These are phyloP conservation scores for Epizoanthus rinbou DNA, from an alignment of 92 coral and sea anemone genomes.

Conservation along the genomic window DNA sequence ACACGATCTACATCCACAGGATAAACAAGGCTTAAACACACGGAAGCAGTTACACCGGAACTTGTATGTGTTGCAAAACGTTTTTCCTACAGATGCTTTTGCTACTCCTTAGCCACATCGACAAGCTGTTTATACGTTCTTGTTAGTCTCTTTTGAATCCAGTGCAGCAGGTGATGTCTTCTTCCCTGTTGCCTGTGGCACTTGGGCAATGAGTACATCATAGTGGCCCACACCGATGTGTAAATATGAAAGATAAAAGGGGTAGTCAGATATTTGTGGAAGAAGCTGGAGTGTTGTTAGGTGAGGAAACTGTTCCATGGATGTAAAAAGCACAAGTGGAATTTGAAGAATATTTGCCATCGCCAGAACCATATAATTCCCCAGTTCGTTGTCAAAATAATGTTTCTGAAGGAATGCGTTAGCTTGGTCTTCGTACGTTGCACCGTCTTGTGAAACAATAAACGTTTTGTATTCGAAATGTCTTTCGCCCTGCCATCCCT, in stretches of 20 bases:
- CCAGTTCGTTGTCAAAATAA: conserved; percentile 34
- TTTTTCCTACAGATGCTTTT: conserved; percentile 26
- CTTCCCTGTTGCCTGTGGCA: background rate
- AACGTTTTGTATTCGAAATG: conserved; percentile 28
- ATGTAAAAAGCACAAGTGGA: conserved; percentile 45
- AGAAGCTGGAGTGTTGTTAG: conserved; percentile 41
- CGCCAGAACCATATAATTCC: conserved; percentile 40
- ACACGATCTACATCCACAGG: conserved; percentile 46
- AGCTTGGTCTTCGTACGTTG: conserved; percentile 41
- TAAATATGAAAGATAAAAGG: conserved; percentile 38
- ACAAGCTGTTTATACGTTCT: conserved; percentile 33
- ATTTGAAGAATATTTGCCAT: conserved; percentile 47
- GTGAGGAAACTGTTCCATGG: conserved; percentile 51
- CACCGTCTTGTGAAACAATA: conserved; percentile 20
- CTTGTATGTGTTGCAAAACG: conserved; percentile 47
- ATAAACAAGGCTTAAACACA: conserved; percentile 23
- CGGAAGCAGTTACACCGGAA: conserved; percentile 50
- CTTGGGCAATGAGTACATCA: conserved; percentile 25
- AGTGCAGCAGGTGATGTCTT: conserved; percentile 6
- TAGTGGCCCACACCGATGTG: conserved; percentile 55
- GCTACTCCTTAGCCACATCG: conserved; percentile 54
- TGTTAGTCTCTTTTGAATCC: background rate
- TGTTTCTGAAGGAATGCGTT: conserved; percentile 16
- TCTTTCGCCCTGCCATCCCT: conserved; percentile 31
- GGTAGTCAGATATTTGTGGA: conserved; percentile 35